Evolutionary conservation across 1,140 invertebrate genomes (phyloP).

Genomic region (Drosophila sp.): DNA sequence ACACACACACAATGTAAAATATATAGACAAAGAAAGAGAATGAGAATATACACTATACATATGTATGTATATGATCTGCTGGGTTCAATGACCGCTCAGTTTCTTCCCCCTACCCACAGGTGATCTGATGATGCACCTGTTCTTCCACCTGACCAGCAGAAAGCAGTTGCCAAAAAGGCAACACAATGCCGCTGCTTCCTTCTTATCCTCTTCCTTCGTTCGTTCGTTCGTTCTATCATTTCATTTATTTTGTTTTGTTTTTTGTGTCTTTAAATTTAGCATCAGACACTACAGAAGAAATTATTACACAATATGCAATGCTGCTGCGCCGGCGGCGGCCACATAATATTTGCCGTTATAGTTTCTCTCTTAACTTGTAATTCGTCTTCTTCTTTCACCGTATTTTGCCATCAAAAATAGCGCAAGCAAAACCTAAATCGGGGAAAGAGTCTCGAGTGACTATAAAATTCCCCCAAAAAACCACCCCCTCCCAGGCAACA

Average conservation of each 20-base stretch:
- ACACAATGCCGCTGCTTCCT: neutral
- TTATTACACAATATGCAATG: conserved; percentile 66
- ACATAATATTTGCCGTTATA: conserved; percentile 40
- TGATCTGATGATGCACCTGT: conserved; percentile 30
- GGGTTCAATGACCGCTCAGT: conserved; percentile 1
- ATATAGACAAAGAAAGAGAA: conserved; percentile 7
- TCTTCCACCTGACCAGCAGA: conserved; percentile 32
- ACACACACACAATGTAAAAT: neutral
- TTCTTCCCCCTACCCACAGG: neutral
- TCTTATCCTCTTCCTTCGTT: conserved; percentile 15
- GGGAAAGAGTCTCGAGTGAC: neutral
- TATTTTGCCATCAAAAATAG: conserved; percentile 8
- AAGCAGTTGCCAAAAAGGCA: conserved; percentile 35
- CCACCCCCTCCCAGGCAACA: neutral
- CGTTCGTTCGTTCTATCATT: neutral
- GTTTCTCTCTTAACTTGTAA: neutral
- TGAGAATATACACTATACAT: neutral
- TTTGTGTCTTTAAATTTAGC: conserved; percentile 58
- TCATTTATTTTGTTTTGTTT: conserved; percentile 15
- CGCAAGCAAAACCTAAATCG: conserved; percentile 1
- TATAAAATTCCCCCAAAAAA: neutral
- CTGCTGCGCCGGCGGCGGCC: neutral
- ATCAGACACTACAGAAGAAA: conserved; percentile 53
- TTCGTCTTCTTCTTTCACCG: neutral
- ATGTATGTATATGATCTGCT: conserved; percentile 39